These are phyloP conservation scores for Nothoprocta pentlandii DNA, from an alignment of 2,113 vertebrate genomes.

Conservation along the genomic window DNA sequence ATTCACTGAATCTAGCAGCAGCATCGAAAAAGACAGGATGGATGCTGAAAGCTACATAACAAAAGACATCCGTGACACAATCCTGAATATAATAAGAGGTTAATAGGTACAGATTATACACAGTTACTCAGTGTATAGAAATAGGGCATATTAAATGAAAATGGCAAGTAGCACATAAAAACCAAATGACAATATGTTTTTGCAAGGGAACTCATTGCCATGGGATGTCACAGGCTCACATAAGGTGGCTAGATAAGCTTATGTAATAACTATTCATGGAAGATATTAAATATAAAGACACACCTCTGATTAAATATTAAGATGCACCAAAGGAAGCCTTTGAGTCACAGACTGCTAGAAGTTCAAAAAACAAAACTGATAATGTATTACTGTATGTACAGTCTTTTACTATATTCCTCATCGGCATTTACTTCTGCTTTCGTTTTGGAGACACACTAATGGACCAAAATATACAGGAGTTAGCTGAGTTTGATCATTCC, in stretches of 20 bases:
- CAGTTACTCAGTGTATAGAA: not conserved
- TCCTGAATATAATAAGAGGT: not conserved
- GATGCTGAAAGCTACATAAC: not conserved
- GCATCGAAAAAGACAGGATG: not conserved
- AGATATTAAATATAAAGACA: not conserved
- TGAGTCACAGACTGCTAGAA: not conserved
- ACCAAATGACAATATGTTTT: not conserved
- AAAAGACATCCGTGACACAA: not conserved
- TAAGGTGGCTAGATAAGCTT: not conserved
- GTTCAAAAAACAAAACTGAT: not conserved
- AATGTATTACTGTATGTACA: not conserved
- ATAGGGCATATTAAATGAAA: not conserved
- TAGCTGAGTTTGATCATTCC: not conserved
- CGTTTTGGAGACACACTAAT: not conserved
- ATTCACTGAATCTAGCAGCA: not conserved
- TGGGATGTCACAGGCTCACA: not conserved
- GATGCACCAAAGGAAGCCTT: not conserved
- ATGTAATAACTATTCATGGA: not conserved
- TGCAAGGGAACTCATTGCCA: not conserved
- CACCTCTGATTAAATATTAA: not conserved
- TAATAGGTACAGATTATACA: not conserved
- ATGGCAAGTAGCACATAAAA: not conserved
- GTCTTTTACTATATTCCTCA: not conserved
- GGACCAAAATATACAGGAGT: not conserved
- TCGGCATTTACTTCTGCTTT: not conserved